Evolutionary conservation across 2,888 invertebrate species (phyloP).

Genomic region (Amphimallon solstitiale): DNA sequence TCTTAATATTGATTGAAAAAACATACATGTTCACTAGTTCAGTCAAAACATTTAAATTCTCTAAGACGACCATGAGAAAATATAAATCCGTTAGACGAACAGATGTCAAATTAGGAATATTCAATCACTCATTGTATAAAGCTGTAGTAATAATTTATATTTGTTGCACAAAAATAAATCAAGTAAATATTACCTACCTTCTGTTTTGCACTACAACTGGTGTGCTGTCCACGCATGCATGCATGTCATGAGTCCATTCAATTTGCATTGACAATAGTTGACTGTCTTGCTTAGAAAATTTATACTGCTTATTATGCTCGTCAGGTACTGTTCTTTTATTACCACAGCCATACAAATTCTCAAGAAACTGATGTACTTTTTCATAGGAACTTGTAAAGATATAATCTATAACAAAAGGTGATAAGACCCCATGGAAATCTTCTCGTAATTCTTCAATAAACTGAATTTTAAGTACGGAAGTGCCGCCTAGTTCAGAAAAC

Average conservation of each 20-base stretch:
- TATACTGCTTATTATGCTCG: constrained; percentile 2
- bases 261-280: constrained; percentile 42
- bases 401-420: constrained; percentile 65
- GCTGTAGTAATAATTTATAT: neutral
- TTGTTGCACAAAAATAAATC: too few relatives aligned
- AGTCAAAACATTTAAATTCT: too few relatives aligned
- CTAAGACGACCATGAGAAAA: too few relatives aligned
- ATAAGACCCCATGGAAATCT: constrained; percentile 56
- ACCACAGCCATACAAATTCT: constrained; percentile 53
- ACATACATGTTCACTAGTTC: too few relatives aligned
- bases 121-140: neutral
- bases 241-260: constrained; percentile 70
- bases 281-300: neutral
- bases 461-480: constrained; percentile 75
- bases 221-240: constrained; percentile 86
- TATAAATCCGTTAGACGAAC: too few relatives aligned
- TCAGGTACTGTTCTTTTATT: constrained; percentile 48
- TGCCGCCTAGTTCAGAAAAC: constrained; percentile 74
- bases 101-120: constrained; percentile 12
- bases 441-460: constrained; percentile 70
- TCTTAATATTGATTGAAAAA: too few relatives aligned
- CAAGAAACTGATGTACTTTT: constrained; percentile 54
- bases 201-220: constrained; percentile 66
- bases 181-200: constrained; percentile 27
- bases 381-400: constrained; percentile 66